Conservation (phyloP, 2,888 invertebrate genomes). For the Cenopis cana region DNA sequence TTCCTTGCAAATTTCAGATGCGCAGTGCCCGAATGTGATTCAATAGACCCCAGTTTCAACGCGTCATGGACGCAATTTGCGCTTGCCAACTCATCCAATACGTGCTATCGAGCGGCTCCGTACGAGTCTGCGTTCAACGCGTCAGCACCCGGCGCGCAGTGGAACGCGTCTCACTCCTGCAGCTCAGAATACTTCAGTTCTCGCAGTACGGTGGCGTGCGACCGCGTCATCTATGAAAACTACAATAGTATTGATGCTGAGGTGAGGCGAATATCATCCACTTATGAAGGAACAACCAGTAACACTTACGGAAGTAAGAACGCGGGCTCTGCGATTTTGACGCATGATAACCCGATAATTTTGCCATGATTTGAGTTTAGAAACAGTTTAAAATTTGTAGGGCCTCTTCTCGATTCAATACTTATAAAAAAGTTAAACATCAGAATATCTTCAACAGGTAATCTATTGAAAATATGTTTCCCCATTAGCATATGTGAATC, state of each 20-base stretch:
- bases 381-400: too few relatives aligned
- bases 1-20: constrained; percentile 60
- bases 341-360: too few relatives aligned
- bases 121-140: constrained; percentile 34
- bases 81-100: constrained; percentile 64
- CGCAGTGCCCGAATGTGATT: constrained; percentile 71
- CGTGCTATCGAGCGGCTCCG: constrained; percentile 68
- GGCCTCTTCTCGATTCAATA: not conserved
- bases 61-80: constrained; percentile 81
- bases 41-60: constrained; percentile 57
- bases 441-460: not conserved
- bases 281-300: not conserved
- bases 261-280: constrained; percentile 68
- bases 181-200: constrained; percentile 65
- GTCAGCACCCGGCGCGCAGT: not conserved
- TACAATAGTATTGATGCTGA: constrained; percentile 87
- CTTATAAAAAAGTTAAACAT: not conserved
- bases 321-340: too few relatives aligned
- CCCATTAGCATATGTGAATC: not conserved
- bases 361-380: too few relatives aligned
- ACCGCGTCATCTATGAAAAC: constrained; percentile 85
- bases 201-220: constrained; percentile 72
- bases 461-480: not conserved
- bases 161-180: constrained; percentile 59
- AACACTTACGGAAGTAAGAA: too few relatives aligned